A percentile compares a stretch with the other conserved stretches of the same genome.
phyloP scores from a whole-genome alignment of 1,140 invertebrate genomes.

The Drosophila guanche region DNA sequence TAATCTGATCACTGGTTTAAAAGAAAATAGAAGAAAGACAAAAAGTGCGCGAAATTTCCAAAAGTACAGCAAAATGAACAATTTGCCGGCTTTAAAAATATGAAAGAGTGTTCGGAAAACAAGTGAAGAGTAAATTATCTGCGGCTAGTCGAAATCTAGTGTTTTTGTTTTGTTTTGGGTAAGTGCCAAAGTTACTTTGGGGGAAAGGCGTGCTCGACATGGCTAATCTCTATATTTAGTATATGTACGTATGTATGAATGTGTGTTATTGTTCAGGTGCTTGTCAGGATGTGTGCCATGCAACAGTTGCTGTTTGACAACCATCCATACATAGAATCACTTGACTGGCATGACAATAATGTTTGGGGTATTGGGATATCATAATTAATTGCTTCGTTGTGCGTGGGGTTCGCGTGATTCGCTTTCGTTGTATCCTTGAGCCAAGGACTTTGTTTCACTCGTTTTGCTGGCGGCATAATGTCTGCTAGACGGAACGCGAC shows the following conservation, averaged over 20 bases:
- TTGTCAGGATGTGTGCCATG: slow-evolving; percentile 12
- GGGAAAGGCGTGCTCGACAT: slow-evolving; percentile 20
- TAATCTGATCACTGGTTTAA: too few species aligned
- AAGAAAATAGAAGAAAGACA: too few species aligned
- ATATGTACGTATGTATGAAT: slow-evolving; percentile 21
- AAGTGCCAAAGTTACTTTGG: slow-evolving; percentile 42
- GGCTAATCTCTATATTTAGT: slow-evolving; percentile 29
- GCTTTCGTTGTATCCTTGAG: slow-evolving; percentile 22
- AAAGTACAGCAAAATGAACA: too few species aligned
- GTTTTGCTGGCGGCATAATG: slow-evolving; percentile 41
- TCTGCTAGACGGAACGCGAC: slow-evolving; percentile 19
- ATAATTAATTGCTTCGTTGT: slow-evolving; percentile 29
- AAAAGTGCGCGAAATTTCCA: too few species aligned
- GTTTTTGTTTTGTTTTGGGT: slow-evolving; percentile 13
- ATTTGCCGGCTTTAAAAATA: too few species aligned
- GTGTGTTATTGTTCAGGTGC: background rate
- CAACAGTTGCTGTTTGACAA: slow-evolving; percentile 44
- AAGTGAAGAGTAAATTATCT: slow-evolving; percentile 17
- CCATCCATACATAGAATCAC: background rate
- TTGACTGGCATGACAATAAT: background rate
- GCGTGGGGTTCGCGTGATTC: slow-evolving; percentile 23
- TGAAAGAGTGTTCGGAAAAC: slow-evolving; percentile 2
- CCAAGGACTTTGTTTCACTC: slow-evolving; percentile 46
- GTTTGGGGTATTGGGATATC: background rate
- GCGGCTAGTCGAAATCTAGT: slow-evolving; percentile 34